These are phyloP conservation scores for Mimas tiliae DNA, from an alignment of 2,888 invertebrate species.

Conservation along the genomic window DNA sequence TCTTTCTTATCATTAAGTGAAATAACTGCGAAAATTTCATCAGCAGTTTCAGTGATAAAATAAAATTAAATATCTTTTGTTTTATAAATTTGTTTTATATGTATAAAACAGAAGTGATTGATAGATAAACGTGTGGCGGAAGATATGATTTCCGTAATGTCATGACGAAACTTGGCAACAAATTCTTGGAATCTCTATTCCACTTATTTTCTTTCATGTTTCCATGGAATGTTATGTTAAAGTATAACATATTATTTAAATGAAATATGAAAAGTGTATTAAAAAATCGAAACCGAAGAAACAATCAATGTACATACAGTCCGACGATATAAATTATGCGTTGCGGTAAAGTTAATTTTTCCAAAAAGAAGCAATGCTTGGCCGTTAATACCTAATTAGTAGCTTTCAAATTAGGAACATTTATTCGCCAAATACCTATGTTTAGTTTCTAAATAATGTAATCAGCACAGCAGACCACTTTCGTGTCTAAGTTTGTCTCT, in stretches of 20 bases:
- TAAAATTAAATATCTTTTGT: conserved; percentile 7
- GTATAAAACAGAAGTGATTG: conserved; percentile 13
- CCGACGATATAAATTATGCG: too few relatives aligned
- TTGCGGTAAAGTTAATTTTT: too few relatives aligned
- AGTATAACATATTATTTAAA: neutral
- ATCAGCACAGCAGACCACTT: too few relatives aligned
- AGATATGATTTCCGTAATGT: conserved; percentile 19
- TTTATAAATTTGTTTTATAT: neutral
- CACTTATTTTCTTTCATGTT: neutral
- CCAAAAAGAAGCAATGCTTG: too few relatives aligned
- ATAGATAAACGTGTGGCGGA: conserved; percentile 24
- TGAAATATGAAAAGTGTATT: too few relatives aligned
- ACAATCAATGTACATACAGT: too few relatives aligned
- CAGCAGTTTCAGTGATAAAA: conserved; percentile 18
- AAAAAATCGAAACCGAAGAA: too few relatives aligned
- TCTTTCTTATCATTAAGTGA: neutral
- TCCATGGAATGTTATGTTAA: neutral
- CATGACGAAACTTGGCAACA: conserved; percentile 18
- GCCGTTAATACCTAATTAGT: too few relatives aligned
- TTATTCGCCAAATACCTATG: neutral
- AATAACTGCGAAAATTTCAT: conserved; percentile 25
- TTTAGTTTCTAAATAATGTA: neutral
- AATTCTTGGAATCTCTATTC: conserved; percentile 20
- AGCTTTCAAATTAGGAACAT: neutral
- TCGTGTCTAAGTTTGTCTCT: neutral